Percentiles rank a stretch among this genome's conserved stretches.
Conservation (phyloP, 2,797 vertebrate species). For the Leuciscus waleckii region DNA sequence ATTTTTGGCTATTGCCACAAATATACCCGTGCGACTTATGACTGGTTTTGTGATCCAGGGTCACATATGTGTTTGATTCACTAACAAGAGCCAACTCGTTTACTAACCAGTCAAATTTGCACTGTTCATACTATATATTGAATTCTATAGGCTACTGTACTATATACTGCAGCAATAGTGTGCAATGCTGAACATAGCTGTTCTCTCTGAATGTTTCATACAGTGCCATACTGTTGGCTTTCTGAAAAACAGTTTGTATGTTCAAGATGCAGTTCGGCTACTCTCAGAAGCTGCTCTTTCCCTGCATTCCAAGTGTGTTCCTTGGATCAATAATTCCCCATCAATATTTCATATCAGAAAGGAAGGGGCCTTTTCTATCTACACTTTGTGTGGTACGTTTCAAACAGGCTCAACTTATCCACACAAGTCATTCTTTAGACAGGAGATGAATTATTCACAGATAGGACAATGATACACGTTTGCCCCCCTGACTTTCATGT, state of each 20-base stretch:
- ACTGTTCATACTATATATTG: neutral
- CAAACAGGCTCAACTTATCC: constrained; percentile 69
- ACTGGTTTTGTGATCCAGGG: too few relatives aligned
- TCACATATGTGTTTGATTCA: neutral
- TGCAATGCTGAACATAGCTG: neutral
- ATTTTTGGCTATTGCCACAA: too few relatives aligned
- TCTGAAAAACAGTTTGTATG: constrained; percentile 57
- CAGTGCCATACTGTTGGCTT: neutral
- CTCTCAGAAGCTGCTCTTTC: constrained; percentile 62
- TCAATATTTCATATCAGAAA: constrained; percentile 85
- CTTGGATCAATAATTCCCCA: constrained; percentile 75
- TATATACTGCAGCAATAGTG: constrained; percentile 31
- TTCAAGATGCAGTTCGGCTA: constrained; percentile 54
- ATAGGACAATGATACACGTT: constrained; percentile 67
- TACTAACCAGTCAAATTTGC: neutral
- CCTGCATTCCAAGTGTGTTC: constrained; percentile 66
- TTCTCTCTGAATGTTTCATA: constrained; percentile 27
- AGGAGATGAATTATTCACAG: constrained; percentile 79
- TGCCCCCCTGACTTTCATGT: constrained; percentile 58
- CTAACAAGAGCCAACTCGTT: neutral
- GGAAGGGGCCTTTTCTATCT: constrained; percentile 68
- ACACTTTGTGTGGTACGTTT: constrained; percentile 72
- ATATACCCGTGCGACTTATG: too few relatives aligned
- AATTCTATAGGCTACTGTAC: neutral
- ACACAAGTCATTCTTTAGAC: constrained; percentile 74